Evolutionary conservation across 2,797 vertebrate species (phyloP), one percentile per base, ranked within the genome.

Genomic region (Siniperca undulata): DNA sequence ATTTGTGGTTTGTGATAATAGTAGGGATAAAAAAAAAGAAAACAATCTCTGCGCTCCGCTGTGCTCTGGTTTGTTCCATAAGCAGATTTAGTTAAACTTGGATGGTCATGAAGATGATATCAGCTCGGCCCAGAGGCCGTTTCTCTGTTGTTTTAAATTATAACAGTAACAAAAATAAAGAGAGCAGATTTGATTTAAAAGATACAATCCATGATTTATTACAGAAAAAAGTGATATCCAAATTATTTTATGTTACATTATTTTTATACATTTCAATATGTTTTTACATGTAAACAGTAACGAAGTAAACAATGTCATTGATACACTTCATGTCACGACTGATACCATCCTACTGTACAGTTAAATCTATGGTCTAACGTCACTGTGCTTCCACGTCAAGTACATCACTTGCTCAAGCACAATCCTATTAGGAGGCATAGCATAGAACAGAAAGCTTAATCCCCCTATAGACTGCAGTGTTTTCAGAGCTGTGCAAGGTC

Each of bases 191-290:
- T 73, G 50, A 84, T 93, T 94, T 90, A 93, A 96, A 96, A 86
- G 88, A 94, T 92, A 91, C 94, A 96, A 93, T 93, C 88, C 90
- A 91, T 94, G 81, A 92, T 97, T 97, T 96, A 96, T 97, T 97
- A 96, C 91, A 96, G 93, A 96, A 97, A 97, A 96, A 84, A 91
- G 92, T 93, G 94, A 95, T 97, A 96, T 96, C 93, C 94, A 96
- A 96, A 96, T 95, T 69, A 91, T 94, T 94, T 94, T 93, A 95
- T 93, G 92, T 88, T 94, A 88, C 93, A 93, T 81, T 76, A 30
- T 91, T 88, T 95, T 95, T 86, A 83, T 88, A 95, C 94, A 94
- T 83, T 92, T 93, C 90, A 82, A 27, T 74, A 84, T 89, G 61
- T 92, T 92, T 96, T 89, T 96, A 96, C 94, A 96, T 96, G 94